phyloP scores from a whole-genome alignment of 2,797 vertebrate genomes.

The Smutsia gigantea region DNA sequence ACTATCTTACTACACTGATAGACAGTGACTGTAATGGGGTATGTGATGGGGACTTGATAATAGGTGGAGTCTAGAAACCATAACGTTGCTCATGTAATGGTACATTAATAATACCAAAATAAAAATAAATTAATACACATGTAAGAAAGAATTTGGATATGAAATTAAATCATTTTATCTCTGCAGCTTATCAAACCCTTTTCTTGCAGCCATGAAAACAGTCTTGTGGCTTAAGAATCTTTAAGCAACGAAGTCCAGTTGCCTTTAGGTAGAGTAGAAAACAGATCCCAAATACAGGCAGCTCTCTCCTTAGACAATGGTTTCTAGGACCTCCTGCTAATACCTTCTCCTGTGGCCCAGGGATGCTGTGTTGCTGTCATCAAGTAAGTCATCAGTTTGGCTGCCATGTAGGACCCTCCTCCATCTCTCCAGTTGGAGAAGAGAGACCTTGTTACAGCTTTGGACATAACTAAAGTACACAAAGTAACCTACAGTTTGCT shows the following conservation, averaged over 20 bases:
- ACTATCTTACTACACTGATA: too few relatives aligned
- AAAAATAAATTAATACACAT: too few relatives aligned
- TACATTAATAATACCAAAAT: too few relatives aligned
- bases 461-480: neutral
- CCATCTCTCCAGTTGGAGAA: neutral
- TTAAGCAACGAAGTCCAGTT: neutral
- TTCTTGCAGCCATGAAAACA: neutral
- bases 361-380: neutral
- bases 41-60: too few relatives aligned
- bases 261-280: neutral
- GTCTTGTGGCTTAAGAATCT: constrained; percentile 5
- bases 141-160: neutral
- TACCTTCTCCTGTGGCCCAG: neutral
- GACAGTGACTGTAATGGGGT: too few relatives aligned
- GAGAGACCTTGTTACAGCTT: neutral
- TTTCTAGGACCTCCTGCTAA: neutral
- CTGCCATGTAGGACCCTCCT: too few relatives aligned
- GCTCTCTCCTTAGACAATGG: accelerated
- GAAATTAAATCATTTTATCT: constrained; percentile 42
- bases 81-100: too few relatives aligned
- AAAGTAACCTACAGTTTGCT: neutral
- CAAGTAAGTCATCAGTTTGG: neutral
- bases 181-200: neutral
- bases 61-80: too few relatives aligned
- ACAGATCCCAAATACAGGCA: too few relatives aligned